Conservation (phyloP, 2,888 invertebrate genomes). For the Camponotus fellah region DNA sequence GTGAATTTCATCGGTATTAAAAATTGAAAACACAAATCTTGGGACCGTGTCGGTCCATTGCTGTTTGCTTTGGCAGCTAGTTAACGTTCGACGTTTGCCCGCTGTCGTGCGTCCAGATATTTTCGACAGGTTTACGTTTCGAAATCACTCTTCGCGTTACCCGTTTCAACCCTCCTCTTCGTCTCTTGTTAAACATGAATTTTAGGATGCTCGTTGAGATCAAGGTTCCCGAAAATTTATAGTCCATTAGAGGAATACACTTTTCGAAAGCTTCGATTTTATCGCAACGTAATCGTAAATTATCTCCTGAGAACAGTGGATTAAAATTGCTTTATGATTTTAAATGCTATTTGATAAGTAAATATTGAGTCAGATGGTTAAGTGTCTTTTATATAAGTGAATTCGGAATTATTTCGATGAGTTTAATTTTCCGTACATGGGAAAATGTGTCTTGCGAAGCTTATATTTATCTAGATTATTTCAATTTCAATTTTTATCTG, state of each 20-base stretch:
- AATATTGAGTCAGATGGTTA: neutral
- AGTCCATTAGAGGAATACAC: neutral
- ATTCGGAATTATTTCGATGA: neutral
- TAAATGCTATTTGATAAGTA: neutral
- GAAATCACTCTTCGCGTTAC: slow-evolving; percentile 30
- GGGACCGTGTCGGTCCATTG: neutral
- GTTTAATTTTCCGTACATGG: neutral
- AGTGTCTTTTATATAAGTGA: neutral
- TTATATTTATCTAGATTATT: slow-evolving; percentile 15
- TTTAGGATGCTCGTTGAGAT: neutral
- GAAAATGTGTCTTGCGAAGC: neutral
- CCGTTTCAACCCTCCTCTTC: neutral
- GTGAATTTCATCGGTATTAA: slow-evolving; percentile 9
- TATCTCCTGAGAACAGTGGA: neutral
- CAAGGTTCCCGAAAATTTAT: slow-evolving; percentile 25
- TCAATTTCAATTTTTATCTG: neutral
- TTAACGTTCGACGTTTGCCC: slow-evolving; percentile 42
- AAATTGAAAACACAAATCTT: slow-evolving; percentile 19
- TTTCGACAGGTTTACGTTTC: slow-evolving; percentile 48
- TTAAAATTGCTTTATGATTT: neutral
- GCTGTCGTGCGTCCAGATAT: slow-evolving; percentile 45
- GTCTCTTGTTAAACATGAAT: neutral
- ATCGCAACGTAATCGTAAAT: neutral
- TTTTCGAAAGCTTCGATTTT: neutral
- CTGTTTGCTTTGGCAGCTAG: slow-evolving; percentile 60